Evolutionary conservation across 2,888 invertebrate genomes (phyloP).

Genomic region (Megastigmus dorsalis): DNA sequence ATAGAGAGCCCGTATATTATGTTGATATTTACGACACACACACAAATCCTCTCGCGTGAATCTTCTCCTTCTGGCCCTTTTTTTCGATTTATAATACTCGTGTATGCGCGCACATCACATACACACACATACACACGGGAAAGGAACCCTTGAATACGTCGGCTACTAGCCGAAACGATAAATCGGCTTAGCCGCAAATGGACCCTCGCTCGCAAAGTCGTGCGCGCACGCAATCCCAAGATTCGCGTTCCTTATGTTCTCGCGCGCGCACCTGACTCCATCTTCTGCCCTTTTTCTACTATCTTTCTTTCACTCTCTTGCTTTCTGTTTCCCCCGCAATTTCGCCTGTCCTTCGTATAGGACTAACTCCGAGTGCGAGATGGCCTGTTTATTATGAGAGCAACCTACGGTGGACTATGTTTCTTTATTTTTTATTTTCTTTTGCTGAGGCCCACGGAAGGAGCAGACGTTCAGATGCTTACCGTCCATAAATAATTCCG

Average conservation of each 20-base stretch:
- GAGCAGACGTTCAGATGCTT: too few relatives aligned
- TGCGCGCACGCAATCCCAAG: conserved; percentile 59
- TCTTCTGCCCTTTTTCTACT: neutral
- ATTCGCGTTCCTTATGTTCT: conserved; percentile 30
- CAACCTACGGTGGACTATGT: too few relatives aligned
- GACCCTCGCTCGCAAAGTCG: too few relatives aligned
- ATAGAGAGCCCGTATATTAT: conserved; percentile 1
- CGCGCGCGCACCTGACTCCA: conserved; percentile 15
- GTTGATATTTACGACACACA: neutral
- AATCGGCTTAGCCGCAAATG: conserved; percentile 24
- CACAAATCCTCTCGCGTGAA: conserved; percentile 23
- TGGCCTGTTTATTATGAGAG: too few relatives aligned
- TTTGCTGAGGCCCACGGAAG: too few relatives aligned
- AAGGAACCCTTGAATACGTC: neutral
- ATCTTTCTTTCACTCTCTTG: neutral
- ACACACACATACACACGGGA: neutral
- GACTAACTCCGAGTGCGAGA: too few relatives aligned
- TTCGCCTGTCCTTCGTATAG: too few relatives aligned
- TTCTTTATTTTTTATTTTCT: too few relatives aligned
- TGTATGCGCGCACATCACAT: neutral
- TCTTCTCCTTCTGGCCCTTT: neutral
- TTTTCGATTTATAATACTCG: neutral
- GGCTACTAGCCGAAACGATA: neutral
- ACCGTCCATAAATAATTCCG: too few relatives aligned
- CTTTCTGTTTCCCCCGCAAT: too few relatives aligned